These are phyloP conservation scores for Leucophenga montana DNA, from an alignment of 2,888 invertebrate genomes.

Conservation along the genomic window DNA sequence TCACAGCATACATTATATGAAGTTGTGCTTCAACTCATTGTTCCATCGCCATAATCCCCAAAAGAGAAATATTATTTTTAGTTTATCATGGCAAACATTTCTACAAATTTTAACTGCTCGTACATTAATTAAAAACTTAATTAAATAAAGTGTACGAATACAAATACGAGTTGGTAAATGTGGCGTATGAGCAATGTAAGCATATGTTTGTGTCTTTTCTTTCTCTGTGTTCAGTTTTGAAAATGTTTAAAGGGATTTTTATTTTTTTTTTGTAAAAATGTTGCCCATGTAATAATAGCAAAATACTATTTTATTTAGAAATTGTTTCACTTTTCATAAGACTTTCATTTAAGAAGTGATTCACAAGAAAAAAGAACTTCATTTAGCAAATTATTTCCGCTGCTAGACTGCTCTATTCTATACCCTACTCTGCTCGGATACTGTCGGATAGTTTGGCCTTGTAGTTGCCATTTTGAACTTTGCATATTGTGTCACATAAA, in stretches of 20 bases:
- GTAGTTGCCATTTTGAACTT: constrained; percentile 11
- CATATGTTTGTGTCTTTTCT: not conserved
- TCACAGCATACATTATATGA: not conserved
- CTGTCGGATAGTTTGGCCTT: not conserved
- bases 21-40: not conserved
- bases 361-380: too few relatives aligned
- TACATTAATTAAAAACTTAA: constrained; percentile 67
- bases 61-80: constrained; percentile 65
- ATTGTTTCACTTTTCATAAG: too few relatives aligned
- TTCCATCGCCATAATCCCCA: constrained; percentile 41
- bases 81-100: constrained; percentile 65
- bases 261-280: too few relatives aligned
- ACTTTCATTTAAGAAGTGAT: too few relatives aligned
- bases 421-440: not conserved
- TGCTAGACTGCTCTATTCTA: not conserved
- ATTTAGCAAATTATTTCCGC: constrained; percentile 1
- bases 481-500: constrained; percentile 14
- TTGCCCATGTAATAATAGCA: too few relatives aligned
- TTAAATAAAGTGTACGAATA: constrained; percentile 44
- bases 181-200: not conserved
- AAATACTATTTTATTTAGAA: too few relatives aligned
- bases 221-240: too few relatives aligned
- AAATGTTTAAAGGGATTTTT: too few relatives aligned
- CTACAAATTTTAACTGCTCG: constrained; percentile 66
- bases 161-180: constrained; percentile 3